Conservation (phyloP, 2,113 vertebrate genomes). For the Chamaetylas fuelleborni region DNA sequence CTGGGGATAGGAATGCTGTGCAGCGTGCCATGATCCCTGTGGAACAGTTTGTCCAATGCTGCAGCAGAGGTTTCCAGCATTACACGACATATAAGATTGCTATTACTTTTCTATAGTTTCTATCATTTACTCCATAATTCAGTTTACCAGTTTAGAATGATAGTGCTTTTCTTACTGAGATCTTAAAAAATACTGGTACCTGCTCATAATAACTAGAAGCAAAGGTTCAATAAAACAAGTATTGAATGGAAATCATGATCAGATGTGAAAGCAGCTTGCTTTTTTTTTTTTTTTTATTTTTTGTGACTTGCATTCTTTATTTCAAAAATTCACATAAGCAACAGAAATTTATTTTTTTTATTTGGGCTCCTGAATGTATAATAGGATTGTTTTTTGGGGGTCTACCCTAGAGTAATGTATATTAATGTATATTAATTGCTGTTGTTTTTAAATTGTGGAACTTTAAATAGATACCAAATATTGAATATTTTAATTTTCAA, state of each 20-base stretch:
- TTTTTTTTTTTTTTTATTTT: background rate
- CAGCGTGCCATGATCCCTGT: background rate
- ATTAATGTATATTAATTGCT: background rate
- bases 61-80: background rate
- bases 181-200: background rate
- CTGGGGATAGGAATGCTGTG: rapidly evolving
- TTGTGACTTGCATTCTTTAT: background rate
- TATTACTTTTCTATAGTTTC: background rate
- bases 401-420: background rate
- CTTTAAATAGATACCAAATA: background rate
- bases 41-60: background rate
- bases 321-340: background rate
- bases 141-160: background rate
- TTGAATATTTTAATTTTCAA: background rate
- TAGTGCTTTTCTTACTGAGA: background rate
- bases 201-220: background rate
- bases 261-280: background rate
- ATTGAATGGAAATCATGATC: background rate
- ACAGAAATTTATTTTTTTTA: background rate
- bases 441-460: background rate
- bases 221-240: background rate
- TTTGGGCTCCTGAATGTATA: background rate
- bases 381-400: background rate
- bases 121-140: background rate
- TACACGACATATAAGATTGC: background rate